These are phyloP conservation scores for Axis porcinus DNA, from an alignment of 2,113 vertebrate species.

Conservation along the genomic window DNA sequence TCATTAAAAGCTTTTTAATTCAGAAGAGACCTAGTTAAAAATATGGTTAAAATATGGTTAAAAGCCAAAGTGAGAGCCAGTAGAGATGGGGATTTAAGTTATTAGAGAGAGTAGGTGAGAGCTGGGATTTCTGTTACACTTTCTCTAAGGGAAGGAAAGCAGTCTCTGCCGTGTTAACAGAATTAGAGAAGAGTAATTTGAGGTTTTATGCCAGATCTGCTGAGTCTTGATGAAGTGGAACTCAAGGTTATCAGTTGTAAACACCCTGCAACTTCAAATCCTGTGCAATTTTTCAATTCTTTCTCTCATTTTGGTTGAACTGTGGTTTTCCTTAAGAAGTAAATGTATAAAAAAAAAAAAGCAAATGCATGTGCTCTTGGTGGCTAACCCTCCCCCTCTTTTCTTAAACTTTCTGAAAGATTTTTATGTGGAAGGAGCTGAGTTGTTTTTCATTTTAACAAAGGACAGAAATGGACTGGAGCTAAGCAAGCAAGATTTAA, in stretches of 20 bases:
- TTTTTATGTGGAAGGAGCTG: constrained; percentile 49
- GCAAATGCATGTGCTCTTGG: constrained; percentile 26
- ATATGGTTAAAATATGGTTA: background rate
- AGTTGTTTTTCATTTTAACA: constrained; percentile 46
- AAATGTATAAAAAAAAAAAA: background rate
- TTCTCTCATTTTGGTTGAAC: background rate
- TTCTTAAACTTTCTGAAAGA: constrained; percentile 52
- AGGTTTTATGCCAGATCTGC: background rate
- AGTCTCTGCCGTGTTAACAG: background rate
- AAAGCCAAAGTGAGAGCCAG: background rate
- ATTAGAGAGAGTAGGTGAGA: background rate
- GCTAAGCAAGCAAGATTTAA: constrained; percentile 33
- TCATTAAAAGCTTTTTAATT: constrained; percentile 17
- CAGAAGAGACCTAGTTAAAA: constrained; percentile 20
- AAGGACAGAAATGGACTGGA: constrained; percentile 43
- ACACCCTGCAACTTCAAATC: background rate
- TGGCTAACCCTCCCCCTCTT: constrained; percentile 4
- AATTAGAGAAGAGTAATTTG: background rate
- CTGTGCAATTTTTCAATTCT: background rate
- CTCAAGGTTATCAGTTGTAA: constrained; percentile 8
- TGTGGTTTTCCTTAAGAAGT: constrained; percentile 40
- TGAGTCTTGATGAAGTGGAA: background rate
- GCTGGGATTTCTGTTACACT: background rate
- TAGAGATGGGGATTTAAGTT: background rate
- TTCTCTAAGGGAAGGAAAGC: background rate